Evolutionary conservation across 2,113 vertebrate species (phyloP).

Genomic region (Martes martes): DNA sequence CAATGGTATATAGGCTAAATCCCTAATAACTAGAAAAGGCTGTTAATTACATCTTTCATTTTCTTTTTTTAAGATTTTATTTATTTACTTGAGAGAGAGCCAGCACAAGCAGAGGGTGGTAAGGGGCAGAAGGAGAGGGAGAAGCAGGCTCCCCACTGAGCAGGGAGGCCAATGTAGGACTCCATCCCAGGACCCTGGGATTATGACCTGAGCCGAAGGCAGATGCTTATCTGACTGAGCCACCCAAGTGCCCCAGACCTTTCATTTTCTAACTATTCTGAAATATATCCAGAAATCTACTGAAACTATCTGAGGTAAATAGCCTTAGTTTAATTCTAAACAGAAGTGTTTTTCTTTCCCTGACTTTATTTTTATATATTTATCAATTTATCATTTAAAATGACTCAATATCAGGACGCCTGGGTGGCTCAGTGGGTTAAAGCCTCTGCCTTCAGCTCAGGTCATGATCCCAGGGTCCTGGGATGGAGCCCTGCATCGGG

Average conservation of each 20-base stretch:
- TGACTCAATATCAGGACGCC: too few relatives aligned
- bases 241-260: neutral
- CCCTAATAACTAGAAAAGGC: neutral
- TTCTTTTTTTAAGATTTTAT: neutral
- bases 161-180: neutral
- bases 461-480: too few relatives aligned
- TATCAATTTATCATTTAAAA: neutral
- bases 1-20: neutral
- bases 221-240: neutral
- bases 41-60: neutral
- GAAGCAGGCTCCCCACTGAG: neutral
- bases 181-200: neutral
- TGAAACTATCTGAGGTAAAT: neutral
- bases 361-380: neutral
- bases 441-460: too few relatives aligned
- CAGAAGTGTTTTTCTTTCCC: neutral
- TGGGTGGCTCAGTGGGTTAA: too few relatives aligned
- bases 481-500: too few relatives aligned
- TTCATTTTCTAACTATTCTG: neutral
- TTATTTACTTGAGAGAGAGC: neutral
- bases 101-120: neutral
- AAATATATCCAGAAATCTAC: slow-evolving; percentile 15
- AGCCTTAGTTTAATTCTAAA: slow-evolving; percentile 7
- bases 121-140: neutral
- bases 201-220: neutral